Base-by-base conservation (phyloP, 2,888 invertebrate species). In the Acleris literana region DNA sequence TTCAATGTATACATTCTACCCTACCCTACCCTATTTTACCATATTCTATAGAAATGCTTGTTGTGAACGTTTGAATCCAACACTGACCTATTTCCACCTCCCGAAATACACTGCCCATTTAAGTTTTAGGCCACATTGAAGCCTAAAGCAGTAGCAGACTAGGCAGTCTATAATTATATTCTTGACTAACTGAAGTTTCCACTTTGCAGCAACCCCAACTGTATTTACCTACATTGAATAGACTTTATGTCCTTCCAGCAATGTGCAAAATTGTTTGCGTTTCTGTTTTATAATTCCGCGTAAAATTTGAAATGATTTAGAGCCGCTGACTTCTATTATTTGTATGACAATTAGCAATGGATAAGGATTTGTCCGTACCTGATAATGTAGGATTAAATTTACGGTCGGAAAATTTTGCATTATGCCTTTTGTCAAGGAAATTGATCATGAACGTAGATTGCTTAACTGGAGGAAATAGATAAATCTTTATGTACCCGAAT, bases 131-230 rank as follows among this genome's bases (percentile, higher is more conserved):
- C 16, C 46, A 59, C 59, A 54, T 59, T 59, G 59, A 43, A 48
- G 54, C 43, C 59, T 7, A 48, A 46, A 59, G 54, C 54, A 48
- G 48, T 11, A 48, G 39, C 52, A 13, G 20, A 18, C 48, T 56
- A 56, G 63, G 49, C 39, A 25, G 17, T 29, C 65, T 60, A 55
- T 51, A 65, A 60, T 60, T 65, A 60, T 65, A 49, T 65, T 54
- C 29, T 54, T 64, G 49, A 59, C 59, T 43, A 22, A 48, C 55
- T 43, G 44, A 60, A 65, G 60, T 49, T 46, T 59, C 59, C 48
- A 54, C 60, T 60, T 55, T 60, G 3, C 25, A 18, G 39, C 13
- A 18, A 43, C 49, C 49, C 51, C 44, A 48, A n/a, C 33, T 2
- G 16, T 22, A 62, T 39, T 3, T 33, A n/a, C n/a, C n/a, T n/a